Conservation (phyloP, 1,140 invertebrate genomes). For the Ladona fulva region DNA sequence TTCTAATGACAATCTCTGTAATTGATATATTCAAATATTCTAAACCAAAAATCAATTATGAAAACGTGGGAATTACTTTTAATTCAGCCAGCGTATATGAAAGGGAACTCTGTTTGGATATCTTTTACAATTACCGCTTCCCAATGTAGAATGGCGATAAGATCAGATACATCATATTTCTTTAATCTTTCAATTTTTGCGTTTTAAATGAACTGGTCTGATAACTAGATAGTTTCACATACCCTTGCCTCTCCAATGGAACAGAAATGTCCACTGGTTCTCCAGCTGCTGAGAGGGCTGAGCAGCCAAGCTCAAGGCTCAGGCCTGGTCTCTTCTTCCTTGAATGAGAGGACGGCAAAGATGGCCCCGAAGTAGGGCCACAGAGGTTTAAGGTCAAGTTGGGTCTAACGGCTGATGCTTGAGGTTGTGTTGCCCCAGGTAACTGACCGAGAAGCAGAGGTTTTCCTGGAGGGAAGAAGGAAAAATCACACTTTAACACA, state of each 20-base stretch:
- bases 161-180: no score
- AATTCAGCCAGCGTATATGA: no score
- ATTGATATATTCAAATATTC: no score
- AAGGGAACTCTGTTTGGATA: no score
- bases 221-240: slow-evolving; percentile 28
- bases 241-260: slow-evolving; percentile 80
- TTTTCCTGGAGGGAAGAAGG: not conserved
- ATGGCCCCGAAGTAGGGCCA: not conserved
- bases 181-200: no score
- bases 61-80: no score
- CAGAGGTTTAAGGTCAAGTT: slow-evolving; percentile 58
- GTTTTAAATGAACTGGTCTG: no score
- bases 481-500: not conserved
- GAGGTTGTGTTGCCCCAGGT: slow-evolving; percentile 28
- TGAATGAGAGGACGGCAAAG: not conserved
- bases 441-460: slow-evolving; percentile 18
- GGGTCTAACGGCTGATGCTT: slow-evolving; percentile 40
- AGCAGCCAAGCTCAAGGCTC: slow-evolving; percentile 36
- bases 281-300: slow-evolving; percentile 40
- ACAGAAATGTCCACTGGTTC: slow-evolving; percentile 70
- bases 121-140: no score
- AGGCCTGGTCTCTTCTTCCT: slow-evolving; percentile 14
- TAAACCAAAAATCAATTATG: no score
- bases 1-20: no score
- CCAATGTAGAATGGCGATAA: no score